Evolutionary conservation across 2,113 vertebrate species (phyloP).

Genomic region (Pelvicachromis taeniatus): DNA sequence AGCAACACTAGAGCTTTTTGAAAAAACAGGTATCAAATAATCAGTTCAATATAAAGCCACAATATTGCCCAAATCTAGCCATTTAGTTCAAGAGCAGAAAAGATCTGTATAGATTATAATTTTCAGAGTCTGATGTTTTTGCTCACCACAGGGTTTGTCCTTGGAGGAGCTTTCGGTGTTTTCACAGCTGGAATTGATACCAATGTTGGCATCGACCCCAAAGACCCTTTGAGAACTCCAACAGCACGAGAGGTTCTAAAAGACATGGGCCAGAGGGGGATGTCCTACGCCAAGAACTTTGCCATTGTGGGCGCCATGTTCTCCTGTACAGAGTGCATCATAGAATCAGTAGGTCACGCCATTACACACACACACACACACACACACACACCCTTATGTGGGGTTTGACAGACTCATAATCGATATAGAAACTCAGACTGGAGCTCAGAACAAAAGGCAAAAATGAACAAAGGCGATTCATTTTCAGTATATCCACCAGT

Average conservation of each 20-base stretch:
- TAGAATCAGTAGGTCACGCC: slow-evolving; percentile 86
- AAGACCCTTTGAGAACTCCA: slow-evolving; percentile 89
- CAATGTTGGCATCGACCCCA: slow-evolving; percentile 94
- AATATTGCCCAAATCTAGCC: background rate
- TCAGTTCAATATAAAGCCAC: background rate
- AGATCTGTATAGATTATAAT: background rate
- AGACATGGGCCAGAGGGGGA: slow-evolving; percentile 96
- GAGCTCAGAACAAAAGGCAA: background rate
- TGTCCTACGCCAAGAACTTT: slow-evolving; percentile 98
- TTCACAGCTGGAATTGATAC: slow-evolving; percentile 97
- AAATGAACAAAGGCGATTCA: background rate
- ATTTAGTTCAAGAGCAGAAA: background rate
- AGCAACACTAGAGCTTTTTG: background rate
- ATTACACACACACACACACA: background rate
- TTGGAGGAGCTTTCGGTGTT: slow-evolving; percentile 93
- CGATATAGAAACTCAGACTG: background rate
- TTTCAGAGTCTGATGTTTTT: background rate
- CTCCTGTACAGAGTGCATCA: slow-evolving; percentile 94
- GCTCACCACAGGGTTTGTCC: slow-evolving; percentile 81
- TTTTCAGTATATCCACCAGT: background rate
- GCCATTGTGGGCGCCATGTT: slow-evolving; percentile 98
- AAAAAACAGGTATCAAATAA: background rate
- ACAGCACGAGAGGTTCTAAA: slow-evolving; percentile 92
- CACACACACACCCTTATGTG: background rate
- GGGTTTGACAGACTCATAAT: background rate